These are phyloP conservation scores for Sarcophaga subvicina DNA, from an alignment of 2,888 invertebrate genomes.

Conservation along the genomic window DNA sequence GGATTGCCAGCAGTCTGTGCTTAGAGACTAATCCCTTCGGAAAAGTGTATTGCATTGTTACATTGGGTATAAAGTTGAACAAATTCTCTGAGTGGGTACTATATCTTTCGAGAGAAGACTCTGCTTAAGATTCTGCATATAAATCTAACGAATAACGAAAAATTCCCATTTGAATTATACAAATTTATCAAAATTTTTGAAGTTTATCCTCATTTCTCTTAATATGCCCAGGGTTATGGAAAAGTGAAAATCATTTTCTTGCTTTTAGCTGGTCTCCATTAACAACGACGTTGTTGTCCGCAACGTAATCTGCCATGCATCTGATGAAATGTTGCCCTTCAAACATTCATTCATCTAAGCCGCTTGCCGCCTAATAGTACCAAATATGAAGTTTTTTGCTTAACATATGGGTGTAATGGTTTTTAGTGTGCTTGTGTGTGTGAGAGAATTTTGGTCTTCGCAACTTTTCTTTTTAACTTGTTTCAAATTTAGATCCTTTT, in stretches of 20 bases:
- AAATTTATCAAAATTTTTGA: conserved; percentile 13
- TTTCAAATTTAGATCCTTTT: neutral
- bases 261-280: neutral
- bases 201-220: neutral
- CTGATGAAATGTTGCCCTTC: neutral
- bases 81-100: no score
- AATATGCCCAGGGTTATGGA: neutral
- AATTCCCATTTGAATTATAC: neutral
- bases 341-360: neutral
- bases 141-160: no score
- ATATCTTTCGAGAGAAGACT: no score
- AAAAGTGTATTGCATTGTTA: no score
- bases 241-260: neutral
- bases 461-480: neutral
- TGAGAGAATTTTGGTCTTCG: neutral
- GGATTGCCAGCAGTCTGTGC: no score
- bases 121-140: no score
- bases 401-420: conserved; percentile 35
- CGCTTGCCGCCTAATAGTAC: conserved; percentile 18
- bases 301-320: neutral
- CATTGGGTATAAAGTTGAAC: no score
- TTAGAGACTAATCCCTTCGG: no score
- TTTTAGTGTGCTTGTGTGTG: conserved; percentile 10
- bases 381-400: conserved; percentile 1
- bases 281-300: conserved; percentile 12